phyloP scores from a whole-genome alignment of 2,888 invertebrate genomes.

The Lithophane leautieri region DNA sequence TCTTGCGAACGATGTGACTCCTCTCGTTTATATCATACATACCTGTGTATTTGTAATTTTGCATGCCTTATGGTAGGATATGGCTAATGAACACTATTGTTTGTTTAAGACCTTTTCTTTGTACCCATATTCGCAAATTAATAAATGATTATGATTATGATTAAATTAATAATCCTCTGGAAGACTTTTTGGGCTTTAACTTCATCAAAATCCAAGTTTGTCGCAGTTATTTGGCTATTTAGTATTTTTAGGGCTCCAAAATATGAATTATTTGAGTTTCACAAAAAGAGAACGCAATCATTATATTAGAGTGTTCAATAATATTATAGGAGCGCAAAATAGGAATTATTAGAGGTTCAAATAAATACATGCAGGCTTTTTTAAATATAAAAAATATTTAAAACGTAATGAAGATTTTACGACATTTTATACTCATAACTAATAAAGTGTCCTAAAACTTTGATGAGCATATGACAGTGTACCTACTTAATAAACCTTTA shows the following conservation, averaged over 20 bases:
- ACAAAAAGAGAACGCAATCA: not conserved
- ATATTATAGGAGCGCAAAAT: not conserved
- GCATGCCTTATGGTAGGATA: too few species aligned
- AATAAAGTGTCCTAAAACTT: not conserved
- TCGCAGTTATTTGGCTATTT: not conserved
- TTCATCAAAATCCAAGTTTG: not conserved
- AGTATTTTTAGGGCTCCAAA: not conserved
- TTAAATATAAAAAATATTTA: not conserved
- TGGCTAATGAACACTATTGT: too few species aligned
- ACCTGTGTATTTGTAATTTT: too few species aligned
- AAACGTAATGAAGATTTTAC: not conserved
- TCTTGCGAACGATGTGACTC: too few species aligned
- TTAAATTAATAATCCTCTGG: too few species aligned
- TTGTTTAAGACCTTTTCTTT: too few species aligned
- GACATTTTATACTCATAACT: not conserved
- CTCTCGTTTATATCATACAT: too few species aligned
- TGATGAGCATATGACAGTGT: not conserved
- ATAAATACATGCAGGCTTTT: not conserved
- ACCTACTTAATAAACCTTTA: not conserved
- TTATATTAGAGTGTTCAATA: not conserved
- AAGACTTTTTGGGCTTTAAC: not conserved
- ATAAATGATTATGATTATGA: too few species aligned
- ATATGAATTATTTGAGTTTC: not conserved
- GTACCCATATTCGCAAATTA: too few species aligned
- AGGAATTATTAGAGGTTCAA: not conserved